These are phyloP conservation scores for Cephus pulcher DNA, from an alignment of 2,888 invertebrate genomes.

Conservation along the genomic window DNA sequence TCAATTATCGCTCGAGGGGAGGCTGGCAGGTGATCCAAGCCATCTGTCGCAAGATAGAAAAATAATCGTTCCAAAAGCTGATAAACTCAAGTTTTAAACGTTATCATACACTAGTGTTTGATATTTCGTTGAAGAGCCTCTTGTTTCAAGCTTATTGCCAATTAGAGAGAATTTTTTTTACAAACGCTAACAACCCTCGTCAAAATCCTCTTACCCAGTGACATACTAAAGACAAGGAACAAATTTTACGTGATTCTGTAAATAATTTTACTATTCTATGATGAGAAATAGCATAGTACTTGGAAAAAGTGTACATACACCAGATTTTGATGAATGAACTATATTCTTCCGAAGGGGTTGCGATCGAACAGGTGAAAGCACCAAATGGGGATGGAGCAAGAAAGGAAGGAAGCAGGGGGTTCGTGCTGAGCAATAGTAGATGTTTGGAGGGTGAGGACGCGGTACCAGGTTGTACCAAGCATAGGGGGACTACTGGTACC, in stretches of 20 bases:
- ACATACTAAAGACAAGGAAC: not conserved
- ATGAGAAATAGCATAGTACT: too few species aligned
- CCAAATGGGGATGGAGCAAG: constrained; percentile 6
- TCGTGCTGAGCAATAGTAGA: constrained; percentile 17
- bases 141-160: not conserved
- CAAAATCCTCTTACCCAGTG: too few species aligned
- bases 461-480: constrained; percentile 57
- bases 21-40: constrained; percentile 19
- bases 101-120: constrained; percentile 13
- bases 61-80: constrained; percentile 24
- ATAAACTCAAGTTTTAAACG: constrained; percentile 23
- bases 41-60: constrained; percentile 24
- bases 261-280: not conserved
- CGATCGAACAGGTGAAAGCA: constrained; percentile 42
- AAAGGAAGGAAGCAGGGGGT: constrained; percentile 20
- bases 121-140: not conserved
- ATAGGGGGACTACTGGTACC: constrained; percentile 54
- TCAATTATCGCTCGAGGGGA: constrained; percentile 17
- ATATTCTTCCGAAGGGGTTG: constrained; percentile 15
- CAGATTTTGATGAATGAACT: constrained; percentile 22
- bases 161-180: not conserved
- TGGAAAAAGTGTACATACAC: too few species aligned
- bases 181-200: too few species aligned
- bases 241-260: not conserved
- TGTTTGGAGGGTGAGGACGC: constrained; percentile 34